Conservation (phyloP, 2,113 vertebrate species). For the Canis aureus region DNA sequence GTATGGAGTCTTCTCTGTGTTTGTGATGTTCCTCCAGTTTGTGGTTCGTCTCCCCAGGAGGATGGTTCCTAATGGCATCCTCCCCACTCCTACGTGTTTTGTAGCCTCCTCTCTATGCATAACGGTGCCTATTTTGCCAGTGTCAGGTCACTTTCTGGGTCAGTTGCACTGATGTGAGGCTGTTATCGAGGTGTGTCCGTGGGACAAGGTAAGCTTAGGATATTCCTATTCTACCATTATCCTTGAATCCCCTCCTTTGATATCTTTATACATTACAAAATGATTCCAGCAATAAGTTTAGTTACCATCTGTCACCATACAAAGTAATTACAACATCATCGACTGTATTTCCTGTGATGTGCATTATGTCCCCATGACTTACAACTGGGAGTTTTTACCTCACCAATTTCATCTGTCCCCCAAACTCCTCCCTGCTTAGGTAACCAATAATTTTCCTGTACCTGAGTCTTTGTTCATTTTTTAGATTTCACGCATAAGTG, state of each 20-base stretch:
- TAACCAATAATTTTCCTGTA: too few relatives aligned
- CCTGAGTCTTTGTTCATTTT: too few relatives aligned
- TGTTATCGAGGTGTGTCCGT: background rate
- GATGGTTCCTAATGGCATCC: background rate
- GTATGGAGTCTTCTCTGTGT: background rate
- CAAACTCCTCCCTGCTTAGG: too few relatives aligned
- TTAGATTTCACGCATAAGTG: too few relatives aligned
- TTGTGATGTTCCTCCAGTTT: fast-evolving
- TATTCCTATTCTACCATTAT: background rate
- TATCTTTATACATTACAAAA: background rate
- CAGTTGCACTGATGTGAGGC: background rate
- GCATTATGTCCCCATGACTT: too few relatives aligned
- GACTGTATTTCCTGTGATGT: too few relatives aligned
- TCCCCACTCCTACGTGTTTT: background rate
- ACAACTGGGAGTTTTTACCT: too few relatives aligned
- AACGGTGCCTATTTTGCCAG: background rate
- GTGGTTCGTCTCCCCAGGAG: background rate
- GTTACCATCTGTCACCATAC: background rate
- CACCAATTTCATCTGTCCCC: too few relatives aligned
- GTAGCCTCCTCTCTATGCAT: background rate
- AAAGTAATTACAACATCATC: background rate
- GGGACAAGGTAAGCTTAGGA: background rate
- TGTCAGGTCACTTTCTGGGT: background rate
- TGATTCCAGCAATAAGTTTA: background rate
- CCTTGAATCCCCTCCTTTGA: background rate